phyloP scores from a whole-genome alignment of 1,140 invertebrate genomes.

The Drosophila orosa region DNA sequence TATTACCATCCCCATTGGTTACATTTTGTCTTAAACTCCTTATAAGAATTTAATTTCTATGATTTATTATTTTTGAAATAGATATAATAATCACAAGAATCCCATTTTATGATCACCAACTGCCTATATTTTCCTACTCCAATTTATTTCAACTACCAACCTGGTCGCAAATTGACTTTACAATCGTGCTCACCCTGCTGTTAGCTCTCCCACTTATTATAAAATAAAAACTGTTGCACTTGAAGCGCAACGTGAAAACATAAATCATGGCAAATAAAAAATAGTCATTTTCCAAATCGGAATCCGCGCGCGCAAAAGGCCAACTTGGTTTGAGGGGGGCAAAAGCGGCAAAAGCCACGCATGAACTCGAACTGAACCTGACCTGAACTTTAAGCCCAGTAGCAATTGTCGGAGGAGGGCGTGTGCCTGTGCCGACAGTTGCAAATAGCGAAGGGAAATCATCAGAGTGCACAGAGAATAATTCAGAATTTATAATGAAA shows the following conservation, averaged over 20 bases:
- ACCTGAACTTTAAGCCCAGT: constrained; percentile 66
- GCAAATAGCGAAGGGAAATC: constrained; percentile 52
- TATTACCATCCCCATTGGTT: neutral
- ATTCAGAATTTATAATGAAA: constrained; percentile 15
- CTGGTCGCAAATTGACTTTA: neutral
- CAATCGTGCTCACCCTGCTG: neutral
- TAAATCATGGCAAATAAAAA: constrained; percentile 64
- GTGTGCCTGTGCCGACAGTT: constrained; percentile 38
- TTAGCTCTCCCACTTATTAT: neutral
- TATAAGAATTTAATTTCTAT: neutral
- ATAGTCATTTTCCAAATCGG: constrained; percentile 45
- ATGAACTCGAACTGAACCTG: constrained; percentile 43
- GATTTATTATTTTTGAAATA: too few relatives aligned
- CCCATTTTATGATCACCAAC: too few relatives aligned
- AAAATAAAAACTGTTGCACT: constrained; percentile 55
- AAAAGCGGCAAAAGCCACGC: constrained; percentile 31
- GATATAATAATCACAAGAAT: too few relatives aligned
- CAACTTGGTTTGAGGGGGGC: constrained; percentile 12
- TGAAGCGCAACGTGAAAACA: constrained; percentile 61
- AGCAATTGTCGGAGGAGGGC: constrained; percentile 46
- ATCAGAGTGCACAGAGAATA: constrained; percentile 31
- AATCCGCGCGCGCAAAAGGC: constrained; percentile 34
- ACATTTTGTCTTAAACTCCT: neutral
- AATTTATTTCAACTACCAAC: neutral
- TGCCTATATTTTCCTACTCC: neutral